Percentiles rank a stretch among this genome's conserved stretches.
Evolutionary conservation across 1,140 invertebrate genomes (phyloP).

Genomic region (Hirudo medicinalis): DNA sequence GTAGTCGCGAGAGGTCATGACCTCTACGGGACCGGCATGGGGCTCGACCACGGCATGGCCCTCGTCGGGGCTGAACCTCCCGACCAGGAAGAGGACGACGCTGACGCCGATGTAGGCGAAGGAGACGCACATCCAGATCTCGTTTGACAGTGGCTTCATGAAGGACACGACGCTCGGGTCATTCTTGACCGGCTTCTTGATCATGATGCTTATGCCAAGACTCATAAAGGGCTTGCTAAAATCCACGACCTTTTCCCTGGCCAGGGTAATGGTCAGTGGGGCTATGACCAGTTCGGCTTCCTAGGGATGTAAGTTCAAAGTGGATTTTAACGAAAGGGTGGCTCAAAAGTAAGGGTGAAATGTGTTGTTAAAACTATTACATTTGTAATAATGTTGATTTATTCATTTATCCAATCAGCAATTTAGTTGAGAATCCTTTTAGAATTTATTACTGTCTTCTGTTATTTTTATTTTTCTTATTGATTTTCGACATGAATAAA

Average conservation of each 20-base stretch:
- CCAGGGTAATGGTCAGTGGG: constrained; percentile 37
- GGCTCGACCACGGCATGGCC: constrained; percentile 55
- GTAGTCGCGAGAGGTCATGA: constrained; percentile 47
- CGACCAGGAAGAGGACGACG: constrained; percentile 80
- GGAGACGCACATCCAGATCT: constrained; percentile 91
- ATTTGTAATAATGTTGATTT: too few species aligned
- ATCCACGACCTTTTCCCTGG: constrained; percentile 36
- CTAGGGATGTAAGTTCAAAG: constrained; percentile 22
- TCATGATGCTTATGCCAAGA: constrained; percentile 54
- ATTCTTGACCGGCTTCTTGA: constrained; percentile 84
- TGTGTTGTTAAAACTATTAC: too few species aligned
- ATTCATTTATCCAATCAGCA: too few species aligned
- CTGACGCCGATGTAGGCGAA: constrained; percentile 89
- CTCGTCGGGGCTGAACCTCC: constrained; percentile 80
- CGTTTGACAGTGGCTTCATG: constrained; percentile 80
- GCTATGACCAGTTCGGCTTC: constrained; percentile 39
- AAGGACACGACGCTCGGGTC: constrained; percentile 78
- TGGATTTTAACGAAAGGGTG: too few species aligned
- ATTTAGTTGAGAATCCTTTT: too few species aligned
- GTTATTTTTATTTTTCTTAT: too few species aligned
- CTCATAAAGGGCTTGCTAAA: constrained; percentile 43
- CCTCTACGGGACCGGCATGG: constrained; percentile 50
- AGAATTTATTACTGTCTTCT: too few species aligned
- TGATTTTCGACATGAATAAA: too few species aligned
- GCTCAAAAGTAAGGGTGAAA: too few species aligned